Base-by-base conservation (phyloP, 2,888 invertebrate species). In the Amphipyra tragopoginis region DNA sequence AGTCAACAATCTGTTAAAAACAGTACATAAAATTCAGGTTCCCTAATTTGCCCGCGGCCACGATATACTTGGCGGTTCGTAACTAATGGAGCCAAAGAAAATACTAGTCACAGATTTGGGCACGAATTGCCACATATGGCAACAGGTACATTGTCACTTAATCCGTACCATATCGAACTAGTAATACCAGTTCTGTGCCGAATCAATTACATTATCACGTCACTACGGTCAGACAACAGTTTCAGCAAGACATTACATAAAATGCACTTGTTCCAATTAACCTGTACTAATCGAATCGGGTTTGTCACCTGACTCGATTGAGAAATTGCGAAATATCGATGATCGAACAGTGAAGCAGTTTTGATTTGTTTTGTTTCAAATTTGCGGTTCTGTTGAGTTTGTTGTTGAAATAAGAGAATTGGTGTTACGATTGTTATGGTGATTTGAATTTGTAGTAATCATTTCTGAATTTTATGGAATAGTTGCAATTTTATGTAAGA, bases 251-350 rank as follows among this genome's bases (percentile, higher is more conserved):
- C 67, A 63, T 85, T 83, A 81, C 66, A 68, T 79, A 82, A 83
- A 79, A 59, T 82, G 80, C 84, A 86, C 85, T 84, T 85, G 87
- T 68, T 75, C 81, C 63, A 71, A 74, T 81, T 83, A 64, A 71
- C 72, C 77, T 76, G 69, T 50, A 69, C 65, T 44, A 61, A 72
- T 71, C 50, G 66, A 65, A 64, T 64, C 60, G 49, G 65, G 73
- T 65, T n/a, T 79, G 80, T 81, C 84, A 85, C 83, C 79, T 75
- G 78, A 77, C 49, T 55, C 54, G 48, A 62, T 63, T 72, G 56
- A 42, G 52, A 63, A 29, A 69, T 82, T 82, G 68, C 58, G 67
- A 75, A 76, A 80, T 73, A 58, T 58, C 63, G 58, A 60, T 54
- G 52, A 45, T 61, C 29, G 43, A 47, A 42, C 52, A 14, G 63